Evolutionary conservation across 2,797 vertebrate species (phyloP), one percentile per base, ranked within the genome.

Genomic region (Darevskia nairensis): DNA sequence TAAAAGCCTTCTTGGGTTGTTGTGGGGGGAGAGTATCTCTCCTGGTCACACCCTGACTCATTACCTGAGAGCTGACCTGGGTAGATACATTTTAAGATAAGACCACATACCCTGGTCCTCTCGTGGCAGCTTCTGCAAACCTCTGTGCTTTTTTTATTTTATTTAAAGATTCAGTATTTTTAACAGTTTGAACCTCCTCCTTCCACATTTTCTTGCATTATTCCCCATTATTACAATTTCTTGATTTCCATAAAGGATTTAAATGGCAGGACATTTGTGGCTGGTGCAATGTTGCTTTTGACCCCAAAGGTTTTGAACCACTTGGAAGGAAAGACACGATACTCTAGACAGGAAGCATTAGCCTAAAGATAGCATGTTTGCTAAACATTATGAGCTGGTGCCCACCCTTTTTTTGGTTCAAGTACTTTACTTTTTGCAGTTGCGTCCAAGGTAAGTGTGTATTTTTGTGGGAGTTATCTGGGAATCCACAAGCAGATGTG

Each of bases 381-480:
- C 6, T 0, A 17, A 80, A 80, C 81, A 71, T 29, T 32, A 87
- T 59, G 80, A 72, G 29, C 84, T n/a, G 0, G 86, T 80, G 21
- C 10, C 59, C 84, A 64, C 68, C 39, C 92, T 90, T 17, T 78
- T 79, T 75, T 90, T 83, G 90, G 71, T 85, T 90, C 71, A 69
- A 77, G 78, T 64, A n/a, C 86, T 92, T 5, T 50, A 2, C 84
- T 82, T 93, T 89, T 72, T 89, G 71, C 39, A 71, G 39, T 68
- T 82, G 46, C n/a, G 89, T 92, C 80, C 75, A 50, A 3, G 0
- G 84, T 46, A 11, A 44, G 39, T 44, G 75, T 13, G 41, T 90
- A 90, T 83, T 64, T 91, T 90, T 88, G 89, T 76, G 93, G 84
- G 90, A 90, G 89, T 91, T 93, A 92, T 93, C 89, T 94, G 89